Base-by-base conservation (phyloP, 2,797 vertebrate species). In the Eidolon dupreanum region DNA sequence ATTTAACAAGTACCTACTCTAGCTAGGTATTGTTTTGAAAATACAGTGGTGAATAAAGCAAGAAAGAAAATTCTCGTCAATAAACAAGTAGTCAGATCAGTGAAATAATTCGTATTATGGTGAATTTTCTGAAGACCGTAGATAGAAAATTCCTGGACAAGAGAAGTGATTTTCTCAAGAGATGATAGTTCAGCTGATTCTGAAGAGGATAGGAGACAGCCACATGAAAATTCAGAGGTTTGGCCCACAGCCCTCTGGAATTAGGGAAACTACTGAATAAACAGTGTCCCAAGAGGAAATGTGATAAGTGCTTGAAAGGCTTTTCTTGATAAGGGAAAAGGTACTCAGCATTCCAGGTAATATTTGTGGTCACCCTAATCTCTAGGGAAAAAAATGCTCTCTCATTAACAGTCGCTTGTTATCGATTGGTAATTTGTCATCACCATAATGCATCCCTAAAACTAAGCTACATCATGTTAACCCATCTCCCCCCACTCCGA, bases 281-380 rank as follows among this genome's bases (percentile, higher is more conserved):
- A 70, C 12, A 61, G 7, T 81, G 17, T 92, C 24, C 43, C 20
- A 94, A 65, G 53, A 93, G 28, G 70, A 96, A 94, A 85, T 66
- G 41, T 43, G 59, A 65, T 49, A 87, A 85, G 86, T 94, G 19
- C 20, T 75, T 71, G 28, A 81, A 73, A 46, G 59, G 10, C 3
- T 95, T 93, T 94, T 74, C 70, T 93, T 94, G 70, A 88, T 93
- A 93, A 97, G 9, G 26, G 26, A 86, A 91, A 96, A 57, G 51
- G 28, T 93, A 83, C 89, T 61, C 24, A 83, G 53, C 24, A 51
- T 82, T 87, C 66, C n/a, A 86, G 36, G 49, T 73, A 51, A 63
- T 55, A 83, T 70, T 12, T 66, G 16, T 85, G 36, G 71, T 36
- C 1, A 65, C 46, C 43, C 63, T 19, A 53, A 70, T 10, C 26